Base-by-base conservation (phyloP, 2,797 vertebrate species). In the Siniperca obscura region DNA sequence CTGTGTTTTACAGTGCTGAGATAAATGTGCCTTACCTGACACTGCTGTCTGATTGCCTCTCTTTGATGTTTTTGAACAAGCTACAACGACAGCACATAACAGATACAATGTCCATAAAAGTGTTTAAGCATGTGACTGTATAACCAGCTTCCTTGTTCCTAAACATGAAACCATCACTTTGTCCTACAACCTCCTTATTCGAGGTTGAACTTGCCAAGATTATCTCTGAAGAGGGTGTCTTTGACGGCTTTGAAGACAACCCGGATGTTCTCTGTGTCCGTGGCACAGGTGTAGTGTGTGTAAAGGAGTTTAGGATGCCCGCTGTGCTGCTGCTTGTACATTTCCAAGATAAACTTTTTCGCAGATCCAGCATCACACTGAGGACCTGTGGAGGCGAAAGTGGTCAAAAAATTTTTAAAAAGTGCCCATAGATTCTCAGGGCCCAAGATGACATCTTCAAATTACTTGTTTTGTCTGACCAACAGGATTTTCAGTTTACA, bases 241-340 rank as follows among this genome's bases (percentile, higher is more conserved):
- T 96, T 97, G 75, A 98, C 97, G 4, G 91, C 94, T 44, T 84
- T 92, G n/a, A 98, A 98, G 82, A 98, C 95, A 0, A 96, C 90
- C 40, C 90, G 76, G 82, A 96, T 97, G 77, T 98, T 98, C 83
- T 97, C 94, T 0, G 97, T 98, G 91, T 98, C 97, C 0, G 97
- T 98, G 50, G 96, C 96, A 27, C 97, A 98, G 14, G 96, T 98
- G 91, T 96, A 97, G 91, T 98, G 96, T 3, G 88, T 91, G 82
- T 97, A 98, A 70, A 97, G 95, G 21, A 84, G 80, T 84, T 96
- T 97, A 12, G 93, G 90, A 46, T 92, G 96, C n/a, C 94, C 93
- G 0, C 81, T 73, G 82, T 97, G 96, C 76, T 93, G 90, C 22
- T 96, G 90, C 87, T 93, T 80, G 46, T 96, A 98, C 89, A 97